Base-by-base conservation (phyloP, 2,888 invertebrate species). In the Drosophila infuscata region DNA sequence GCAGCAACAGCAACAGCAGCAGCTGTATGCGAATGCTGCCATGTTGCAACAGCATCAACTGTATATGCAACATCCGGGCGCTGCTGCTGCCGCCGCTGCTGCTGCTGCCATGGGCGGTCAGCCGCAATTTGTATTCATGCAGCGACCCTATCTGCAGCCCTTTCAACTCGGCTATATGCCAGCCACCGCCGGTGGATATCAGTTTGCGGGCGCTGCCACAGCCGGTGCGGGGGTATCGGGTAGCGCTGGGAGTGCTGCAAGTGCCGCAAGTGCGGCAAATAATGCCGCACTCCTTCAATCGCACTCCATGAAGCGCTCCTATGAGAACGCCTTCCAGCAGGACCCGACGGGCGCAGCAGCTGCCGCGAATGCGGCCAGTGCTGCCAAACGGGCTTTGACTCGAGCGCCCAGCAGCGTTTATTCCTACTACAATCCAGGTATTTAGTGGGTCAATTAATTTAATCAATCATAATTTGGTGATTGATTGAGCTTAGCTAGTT, bases 271-370 rank as follows among this genome's bases (percentile, higher is more conserved):
- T 75, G 33, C 84, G 72, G 25, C 79, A 41, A 17, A 46, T 66
- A 46, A 73, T 61, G 59, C 73, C 17, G 73, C 73, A 25, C 36
- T 81, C 43, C 69, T 79, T n/a, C 79, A 82, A 78, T 79, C 72
- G 75, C 88, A 33, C 48, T 95, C 94, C 51, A 94, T 95, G 73
- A 96, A 96, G 91, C 94, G 96, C 3, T 94, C 94, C 0, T 96
- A 96, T 93, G 96, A 96, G 49, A 95, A 95, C 86, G 96, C 96
- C 1, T 96, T 96, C 86, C 94, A 95, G 1, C 94, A 94, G 15
- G 94, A 92, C 35, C 81, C 89, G 0, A 77, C 90, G 30, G 91
- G 90, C 4, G 90, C 85, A 0, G 87, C 90, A 9, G 90, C 89
- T 25, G 85, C 83, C 1, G 83, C 81, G 6, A 64, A 35, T 11